These are phyloP conservation scores for Maconellicoccus hirsutus DNA, from an alignment of 1,140 invertebrate genomes.

Conservation along the genomic window DNA sequence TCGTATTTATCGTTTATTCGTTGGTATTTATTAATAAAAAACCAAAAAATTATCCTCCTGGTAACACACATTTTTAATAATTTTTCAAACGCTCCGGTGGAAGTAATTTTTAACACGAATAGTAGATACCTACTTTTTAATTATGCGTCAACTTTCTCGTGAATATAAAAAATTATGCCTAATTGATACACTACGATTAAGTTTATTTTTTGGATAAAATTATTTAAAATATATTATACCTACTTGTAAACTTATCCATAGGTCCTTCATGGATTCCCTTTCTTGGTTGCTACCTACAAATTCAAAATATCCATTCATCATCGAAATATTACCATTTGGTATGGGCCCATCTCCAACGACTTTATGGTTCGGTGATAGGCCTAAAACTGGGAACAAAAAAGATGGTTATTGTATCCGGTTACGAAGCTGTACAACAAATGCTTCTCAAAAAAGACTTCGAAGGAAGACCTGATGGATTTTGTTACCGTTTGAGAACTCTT, in stretches of 20 bases:
- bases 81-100: no score
- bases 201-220: no score
- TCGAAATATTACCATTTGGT: constrained; percentile 35
- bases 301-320: constrained; percentile 31
- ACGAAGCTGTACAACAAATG: constrained; percentile 46
- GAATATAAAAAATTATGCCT: no score
- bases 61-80: background rate
- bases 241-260: constrained; percentile 28
- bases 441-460: constrained; percentile 49
- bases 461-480: constrained; percentile 55
- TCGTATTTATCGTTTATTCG: background rate
- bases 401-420: constrained; percentile 48
- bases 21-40: background rate
- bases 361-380: constrained; percentile 39
- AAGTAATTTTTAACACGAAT: no score
- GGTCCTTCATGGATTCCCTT: constrained; percentile 40
- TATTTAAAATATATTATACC: no score
- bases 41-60: background rate
- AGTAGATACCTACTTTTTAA: no score
- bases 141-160: no score
- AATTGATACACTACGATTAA: no score
- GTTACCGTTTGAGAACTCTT: constrained; percentile 48
- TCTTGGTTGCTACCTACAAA: constrained; percentile 35
- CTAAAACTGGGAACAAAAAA: constrained; percentile 44
- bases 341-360: constrained; percentile 32